Base-by-base conservation (phyloP, 2,113 vertebrate species). In the Aviceda subcristata region DNA sequence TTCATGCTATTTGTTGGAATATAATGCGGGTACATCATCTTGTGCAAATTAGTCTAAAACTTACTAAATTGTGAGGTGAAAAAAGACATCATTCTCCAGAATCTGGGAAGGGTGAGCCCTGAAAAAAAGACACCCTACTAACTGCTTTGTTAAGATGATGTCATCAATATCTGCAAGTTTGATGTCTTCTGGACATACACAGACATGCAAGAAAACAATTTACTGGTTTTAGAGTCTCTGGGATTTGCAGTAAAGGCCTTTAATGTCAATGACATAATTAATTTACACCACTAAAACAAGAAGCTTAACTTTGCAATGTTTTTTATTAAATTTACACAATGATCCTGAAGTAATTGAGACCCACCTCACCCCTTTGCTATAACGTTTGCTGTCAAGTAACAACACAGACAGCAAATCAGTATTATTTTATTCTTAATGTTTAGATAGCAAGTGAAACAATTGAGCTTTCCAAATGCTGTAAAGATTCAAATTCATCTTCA, bases 121-220 rank as follows among this genome's bases (percentile, higher is more conserved):
- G 32, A 45, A 68, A 43, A 50, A 71, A 62, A 36, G 2, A 3
- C 11, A 57, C 19, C 5, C 2, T 55, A 67, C 7, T 55, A 78
- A 85, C 36, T 36, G 8, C 48, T 93, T 92, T 66, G 56, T 34
- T 95, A 93, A 95, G 78, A 89, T 88, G 71, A 93, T 20, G 5
- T 73, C 81, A 92, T 78, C 59, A 66, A 4, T 92, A 97, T 97
- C 95, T 98, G 78, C 81, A 97, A 96, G 71, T 95, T 92, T 83
- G 41, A 86, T 97, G 75, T 92, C 83, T 94, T 96, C 93, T 90
- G 94, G 81, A 88, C 23, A 13, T 77, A 72, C 34, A 91, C 10
- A 94, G 57, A 81, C n/a, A 55, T 11, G 4, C 7, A 80, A 80
- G 50, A 95, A 45, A 74, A 81, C 63, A 86, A 68, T 66, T 45